Conservation (phyloP, 2,888 invertebrate species). For the Syrphus vitripennis region DNA sequence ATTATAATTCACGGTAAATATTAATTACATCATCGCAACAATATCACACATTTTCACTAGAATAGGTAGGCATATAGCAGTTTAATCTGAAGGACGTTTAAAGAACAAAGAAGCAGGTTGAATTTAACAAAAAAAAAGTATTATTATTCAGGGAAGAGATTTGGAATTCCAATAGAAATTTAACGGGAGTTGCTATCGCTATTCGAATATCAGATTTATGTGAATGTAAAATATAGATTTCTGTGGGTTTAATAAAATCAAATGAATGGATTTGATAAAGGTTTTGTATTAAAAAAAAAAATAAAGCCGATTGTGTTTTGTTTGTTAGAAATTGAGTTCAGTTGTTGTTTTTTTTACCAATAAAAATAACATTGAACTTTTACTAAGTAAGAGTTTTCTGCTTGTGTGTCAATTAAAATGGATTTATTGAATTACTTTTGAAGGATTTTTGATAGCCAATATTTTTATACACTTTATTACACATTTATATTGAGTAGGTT, state of each 20-base stretch:
- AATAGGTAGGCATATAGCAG: background rate
- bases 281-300: no score
- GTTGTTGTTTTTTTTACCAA: background rate
- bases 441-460: background rate
- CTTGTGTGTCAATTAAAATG: background rate
- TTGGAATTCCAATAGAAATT: background rate
- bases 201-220: background rate
- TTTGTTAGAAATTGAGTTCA: background rate
- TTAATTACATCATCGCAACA: conserved; percentile 28
- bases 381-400: background rate
- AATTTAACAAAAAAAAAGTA: background rate
- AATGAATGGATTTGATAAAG: background rate
- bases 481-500: no score
- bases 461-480: no score
- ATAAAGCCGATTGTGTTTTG: background rate
- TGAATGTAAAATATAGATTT: background rate
- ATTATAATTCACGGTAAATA: conserved; percentile 39
- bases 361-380: background rate
- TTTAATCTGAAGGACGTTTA: background rate
- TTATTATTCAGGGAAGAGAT: background rate
- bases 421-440: background rate
- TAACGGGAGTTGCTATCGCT: background rate
- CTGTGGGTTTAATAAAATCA: background rate
- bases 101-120: background rate
- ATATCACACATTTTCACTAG: background rate